A percentile compares a stretch with the other conserved stretches of the same genome.
Conservation (phyloP, 2,113 vertebrate species). For the Epinephelus cyanopodus region DNA sequence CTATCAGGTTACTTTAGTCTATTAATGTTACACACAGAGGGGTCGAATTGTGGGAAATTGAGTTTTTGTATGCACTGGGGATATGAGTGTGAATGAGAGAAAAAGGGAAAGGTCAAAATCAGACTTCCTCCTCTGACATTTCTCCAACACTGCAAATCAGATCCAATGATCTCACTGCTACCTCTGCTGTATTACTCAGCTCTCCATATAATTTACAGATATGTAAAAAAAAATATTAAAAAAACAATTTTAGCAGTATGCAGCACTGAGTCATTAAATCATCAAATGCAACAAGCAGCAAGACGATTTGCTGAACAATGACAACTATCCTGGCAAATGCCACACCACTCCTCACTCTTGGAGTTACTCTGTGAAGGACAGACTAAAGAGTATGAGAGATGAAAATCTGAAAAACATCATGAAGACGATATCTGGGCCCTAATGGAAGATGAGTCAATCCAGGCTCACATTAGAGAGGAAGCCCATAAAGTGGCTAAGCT, state of each 20-base stretch:
- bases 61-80: conserved; percentile 61
- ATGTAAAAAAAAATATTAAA: background rate
- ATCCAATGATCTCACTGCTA: background rate
- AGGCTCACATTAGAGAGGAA: background rate
- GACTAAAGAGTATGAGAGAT: background rate
- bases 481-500: too few species aligned
- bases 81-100: conserved; percentile 53
- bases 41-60: conserved; percentile 66
- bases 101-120: conserved; percentile 64
- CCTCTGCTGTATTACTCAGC: background rate
- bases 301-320: background rate
- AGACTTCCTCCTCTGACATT: conserved; percentile 36
- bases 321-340: background rate
- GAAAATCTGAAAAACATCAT: background rate
- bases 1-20: conserved; percentile 57
- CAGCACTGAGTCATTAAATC: background rate
- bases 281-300: background rate
- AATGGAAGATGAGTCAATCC: background rate
- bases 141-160: background rate
- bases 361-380: background rate
- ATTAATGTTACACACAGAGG: conserved; percentile 52
- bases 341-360: background rate
- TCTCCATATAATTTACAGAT: background rate
- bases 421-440: background rate
- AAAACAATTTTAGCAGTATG: background rate